Percentiles rank a stretch among this genome's conserved stretches.
phyloP scores from a whole-genome alignment of 2,113 vertebrate genomes.

The Syngnathus typhle region DNA sequence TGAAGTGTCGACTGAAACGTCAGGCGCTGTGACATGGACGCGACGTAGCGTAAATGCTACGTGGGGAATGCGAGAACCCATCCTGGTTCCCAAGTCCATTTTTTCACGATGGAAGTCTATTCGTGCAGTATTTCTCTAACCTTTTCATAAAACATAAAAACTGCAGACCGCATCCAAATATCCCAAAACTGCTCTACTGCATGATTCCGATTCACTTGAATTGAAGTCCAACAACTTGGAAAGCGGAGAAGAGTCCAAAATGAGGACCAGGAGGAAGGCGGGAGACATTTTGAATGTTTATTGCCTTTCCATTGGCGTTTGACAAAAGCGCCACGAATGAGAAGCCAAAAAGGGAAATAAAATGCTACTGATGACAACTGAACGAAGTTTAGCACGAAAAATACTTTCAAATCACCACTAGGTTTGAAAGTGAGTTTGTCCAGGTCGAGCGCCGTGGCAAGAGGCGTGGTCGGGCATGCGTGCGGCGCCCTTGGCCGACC shows the following conservation, averaged over 20 bases:
- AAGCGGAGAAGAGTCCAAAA: background rate
- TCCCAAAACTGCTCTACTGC: background rate
- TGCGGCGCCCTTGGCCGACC: slow-evolving; percentile 84
- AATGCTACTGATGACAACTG: background rate
- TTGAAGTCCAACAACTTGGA: background rate
- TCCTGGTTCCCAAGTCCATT: background rate
- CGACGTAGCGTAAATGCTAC: slow-evolving; percentile 31
- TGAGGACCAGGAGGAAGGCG: background rate
- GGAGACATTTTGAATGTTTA: background rate
- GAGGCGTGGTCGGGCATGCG: slow-evolving; percentile 55
- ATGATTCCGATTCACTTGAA: background rate
- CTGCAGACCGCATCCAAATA: background rate
- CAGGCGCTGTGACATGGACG: slow-evolving; percentile 45
- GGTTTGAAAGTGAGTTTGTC: background rate
- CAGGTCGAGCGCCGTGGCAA: slow-evolving; percentile 31
- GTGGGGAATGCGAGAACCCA: background rate
- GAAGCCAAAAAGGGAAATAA: background rate
- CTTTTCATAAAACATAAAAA: background rate
- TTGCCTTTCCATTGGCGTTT: background rate
- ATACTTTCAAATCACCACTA: background rate
- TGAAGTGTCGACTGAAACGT: slow-evolving; percentile 48
- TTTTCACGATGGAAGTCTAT: too few relatives aligned
- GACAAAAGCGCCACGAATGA: background rate
- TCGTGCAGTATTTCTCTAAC: background rate
- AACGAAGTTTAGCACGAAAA: background rate